phyloP scores from a whole-genome alignment of 2,113 vertebrate genomes.

The Carollia perspicillata region DNA sequence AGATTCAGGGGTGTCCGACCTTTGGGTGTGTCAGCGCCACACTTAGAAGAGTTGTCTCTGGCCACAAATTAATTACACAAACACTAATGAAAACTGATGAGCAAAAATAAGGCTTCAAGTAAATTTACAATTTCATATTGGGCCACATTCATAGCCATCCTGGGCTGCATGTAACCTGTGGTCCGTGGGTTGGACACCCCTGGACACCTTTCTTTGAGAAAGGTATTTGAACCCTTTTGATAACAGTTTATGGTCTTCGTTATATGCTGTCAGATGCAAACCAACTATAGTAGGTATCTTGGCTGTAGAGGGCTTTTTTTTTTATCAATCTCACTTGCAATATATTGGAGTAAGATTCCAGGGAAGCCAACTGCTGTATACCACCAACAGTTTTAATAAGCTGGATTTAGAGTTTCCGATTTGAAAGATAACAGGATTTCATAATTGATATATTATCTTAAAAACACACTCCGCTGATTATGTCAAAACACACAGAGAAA shows the following conservation, averaged over 20 bases:
- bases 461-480: neutral
- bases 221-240: neutral
- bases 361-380: neutral
- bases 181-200: too few species aligned
- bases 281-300: neutral
- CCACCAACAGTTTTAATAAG: neutral
- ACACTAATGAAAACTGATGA: too few species aligned
- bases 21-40: too few species aligned
- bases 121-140: too few species aligned
- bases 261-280: neutral
- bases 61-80: too few species aligned
- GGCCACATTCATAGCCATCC: too few species aligned
- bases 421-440: constrained; percentile 16
- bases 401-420: neutral
- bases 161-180: too few species aligned
- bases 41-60: too few species aligned
- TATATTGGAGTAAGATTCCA: neutral
- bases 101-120: too few species aligned
- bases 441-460: neutral
- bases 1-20: too few species aligned
- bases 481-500: neutral
- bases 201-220: neutral
- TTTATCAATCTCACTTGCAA: neutral
- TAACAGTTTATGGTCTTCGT: neutral
- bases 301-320: neutral